phyloP scores from a whole-genome alignment of 2,113 vertebrate genomes.

The Scopus umbretta region DNA sequence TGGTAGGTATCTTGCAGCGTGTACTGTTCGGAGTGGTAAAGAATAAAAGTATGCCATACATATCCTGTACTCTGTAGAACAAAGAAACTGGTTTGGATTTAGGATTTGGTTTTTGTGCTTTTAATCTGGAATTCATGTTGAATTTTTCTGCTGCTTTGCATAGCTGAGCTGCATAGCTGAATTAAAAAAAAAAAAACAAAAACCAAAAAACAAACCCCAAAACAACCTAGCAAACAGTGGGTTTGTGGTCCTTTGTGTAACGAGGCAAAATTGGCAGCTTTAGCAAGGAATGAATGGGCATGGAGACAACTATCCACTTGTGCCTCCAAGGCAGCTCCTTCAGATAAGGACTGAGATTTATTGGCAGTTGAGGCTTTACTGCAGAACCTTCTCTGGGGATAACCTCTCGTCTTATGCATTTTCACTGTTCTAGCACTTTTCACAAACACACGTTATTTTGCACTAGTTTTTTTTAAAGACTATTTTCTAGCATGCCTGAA shows the following conservation, averaged over 20 bases:
- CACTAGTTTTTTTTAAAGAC: background rate
- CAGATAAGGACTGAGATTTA: conserved; percentile 1
- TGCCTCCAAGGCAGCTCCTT: background rate
- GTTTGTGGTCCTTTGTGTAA: background rate
- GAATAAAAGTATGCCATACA: background rate
- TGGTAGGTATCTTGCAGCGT: background rate
- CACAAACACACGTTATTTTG: background rate
- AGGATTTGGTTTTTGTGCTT: background rate
- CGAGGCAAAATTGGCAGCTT: background rate
- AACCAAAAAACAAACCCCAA: too few species aligned
- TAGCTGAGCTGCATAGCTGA: background rate
- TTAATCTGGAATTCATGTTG: background rate
- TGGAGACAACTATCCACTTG: conserved; percentile 7
- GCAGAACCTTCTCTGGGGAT: background rate
- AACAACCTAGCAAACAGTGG: background rate
- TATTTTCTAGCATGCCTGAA: background rate
- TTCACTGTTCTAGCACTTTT: background rate
- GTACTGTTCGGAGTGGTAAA: background rate
- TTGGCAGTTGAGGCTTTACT: background rate
- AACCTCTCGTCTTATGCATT: background rate
- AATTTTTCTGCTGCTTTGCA: conserved; percentile 13
- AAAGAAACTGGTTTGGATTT: background rate
- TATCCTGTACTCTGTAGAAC: background rate
- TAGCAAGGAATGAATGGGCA: background rate
- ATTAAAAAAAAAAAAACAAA: background rate